phyloP scores from a whole-genome alignment of 2,888 invertebrate genomes.

The Ophion ellenae region DNA sequence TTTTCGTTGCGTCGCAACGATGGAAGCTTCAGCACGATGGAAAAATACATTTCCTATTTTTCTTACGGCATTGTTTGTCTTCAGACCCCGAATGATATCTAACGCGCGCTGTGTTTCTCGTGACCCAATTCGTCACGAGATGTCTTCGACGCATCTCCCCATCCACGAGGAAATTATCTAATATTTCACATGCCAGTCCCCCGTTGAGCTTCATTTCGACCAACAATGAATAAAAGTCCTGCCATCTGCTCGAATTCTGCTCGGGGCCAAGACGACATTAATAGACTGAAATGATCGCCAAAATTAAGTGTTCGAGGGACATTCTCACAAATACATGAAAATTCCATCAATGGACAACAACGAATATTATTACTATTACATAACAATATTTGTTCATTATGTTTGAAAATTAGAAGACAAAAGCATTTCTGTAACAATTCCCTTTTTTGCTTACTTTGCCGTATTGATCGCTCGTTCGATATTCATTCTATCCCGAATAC shows the following conservation, averaged over 20 bases:
- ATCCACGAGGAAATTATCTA: conserved; percentile 5
- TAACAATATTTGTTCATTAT: not conserved
- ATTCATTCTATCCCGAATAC: not conserved
- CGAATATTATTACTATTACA: too few species aligned
- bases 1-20: not conserved
- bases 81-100: conserved; percentile 1
- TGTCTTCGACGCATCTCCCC: not conserved
- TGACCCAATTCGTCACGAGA: conserved; percentile 25
- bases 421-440: not conserved
- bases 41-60: conserved; percentile 13
- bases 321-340: not conserved
- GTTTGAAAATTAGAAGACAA: not conserved
- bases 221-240: conserved; percentile 2
- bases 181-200: conserved; percentile 6
- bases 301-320: not conserved
- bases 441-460: not conserved
- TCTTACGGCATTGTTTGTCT: conserved; percentile 16
- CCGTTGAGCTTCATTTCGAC: not conserved
- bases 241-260: not conserved
- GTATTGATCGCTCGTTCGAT: not conserved
- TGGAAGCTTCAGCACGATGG: not conserved
- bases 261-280: not conserved
- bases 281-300: not conserved
- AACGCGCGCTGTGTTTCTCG: not conserved
- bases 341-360: not conserved